phyloP scores from a whole-genome alignment of 1,140 invertebrate species.

The Teleogryllus occipitalis region DNA sequence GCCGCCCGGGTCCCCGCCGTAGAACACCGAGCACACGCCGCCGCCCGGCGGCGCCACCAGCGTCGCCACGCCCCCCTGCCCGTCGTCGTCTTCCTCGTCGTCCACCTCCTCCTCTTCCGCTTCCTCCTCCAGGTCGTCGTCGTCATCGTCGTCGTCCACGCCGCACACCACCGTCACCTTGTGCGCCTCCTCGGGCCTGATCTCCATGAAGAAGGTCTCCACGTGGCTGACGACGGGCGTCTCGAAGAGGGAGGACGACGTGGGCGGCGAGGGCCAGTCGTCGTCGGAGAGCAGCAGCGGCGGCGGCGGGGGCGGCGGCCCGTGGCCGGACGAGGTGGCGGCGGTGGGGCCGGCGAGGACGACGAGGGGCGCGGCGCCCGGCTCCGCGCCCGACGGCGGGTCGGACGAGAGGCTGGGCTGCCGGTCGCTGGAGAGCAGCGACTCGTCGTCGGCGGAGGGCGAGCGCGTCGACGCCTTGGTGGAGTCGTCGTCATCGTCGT shows the following conservation, averaged over 20 bases:
- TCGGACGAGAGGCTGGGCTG: slow-evolving; percentile 77
- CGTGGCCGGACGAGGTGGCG: neutral
- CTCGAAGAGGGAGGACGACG: slow-evolving; percentile 53
- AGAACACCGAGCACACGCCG: slow-evolving; percentile 28
- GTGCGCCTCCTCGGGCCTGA: slow-evolving; percentile 58
- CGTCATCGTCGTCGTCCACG: neutral
- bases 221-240: slow-evolving; percentile 64
- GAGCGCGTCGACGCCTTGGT: slow-evolving; percentile 72
- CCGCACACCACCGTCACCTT: slow-evolving; percentile 50
- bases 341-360: neutral
- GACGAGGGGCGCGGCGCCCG: neutral
- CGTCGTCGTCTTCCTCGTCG: neutral
- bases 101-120: neutral
- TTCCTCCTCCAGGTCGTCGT: neutral
- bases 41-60: neutral
- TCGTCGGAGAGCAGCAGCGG: slow-evolving; percentile 36
- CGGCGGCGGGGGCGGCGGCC: neutral
- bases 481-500: slow-evolving; percentile 58
- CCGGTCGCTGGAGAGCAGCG: slow-evolving; percentile 69
- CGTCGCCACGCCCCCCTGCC: neutral
- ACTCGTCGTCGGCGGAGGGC: slow-evolving; percentile 74
- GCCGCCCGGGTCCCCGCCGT: slow-evolving; percentile 17
- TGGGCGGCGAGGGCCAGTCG: slow-evolving; percentile 66
- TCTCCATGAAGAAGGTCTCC: slow-evolving; percentile 74
- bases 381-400: slow-evolving; percentile 42